A percentile compares a stretch with the other conserved stretches of the same genome.
phyloP scores from a whole-genome alignment of 2,797 vertebrate genomes.

The Brotula barbata region DNA sequence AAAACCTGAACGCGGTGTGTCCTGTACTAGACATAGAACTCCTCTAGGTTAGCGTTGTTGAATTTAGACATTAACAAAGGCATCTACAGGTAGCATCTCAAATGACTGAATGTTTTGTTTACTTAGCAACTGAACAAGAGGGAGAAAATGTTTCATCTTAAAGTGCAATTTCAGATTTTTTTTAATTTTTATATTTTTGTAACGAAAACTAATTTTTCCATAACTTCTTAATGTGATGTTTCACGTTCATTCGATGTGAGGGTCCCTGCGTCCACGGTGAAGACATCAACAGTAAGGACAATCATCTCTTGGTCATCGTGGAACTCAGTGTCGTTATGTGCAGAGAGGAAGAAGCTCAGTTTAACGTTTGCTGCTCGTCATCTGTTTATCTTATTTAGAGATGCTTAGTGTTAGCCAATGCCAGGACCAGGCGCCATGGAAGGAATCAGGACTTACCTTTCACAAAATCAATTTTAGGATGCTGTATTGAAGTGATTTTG shows the following conservation, averaged over 20 bases:
- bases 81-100: slow-evolving; percentile 19
- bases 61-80: slow-evolving; percentile 4
- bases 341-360: slow-evolving; percentile 13
- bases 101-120: slow-evolving; percentile 9
- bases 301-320: slow-evolving; percentile 15
- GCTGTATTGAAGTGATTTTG: slow-evolving; percentile 49
- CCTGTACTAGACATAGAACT: slow-evolving; percentile 13
- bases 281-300: slow-evolving; percentile 17
- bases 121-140: slow-evolving; percentile 24
- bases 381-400: slow-evolving; percentile 17
- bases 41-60: not conserved
- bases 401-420: slow-evolving; percentile 31
- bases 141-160: slow-evolving; percentile 40
- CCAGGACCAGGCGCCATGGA: slow-evolving; percentile 27
- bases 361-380: slow-evolving; percentile 14
- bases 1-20: slow-evolving; percentile 6
- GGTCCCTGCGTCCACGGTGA: slow-evolving; percentile 2
- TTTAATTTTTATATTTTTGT: slow-evolving; percentile 23
- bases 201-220: slow-evolving; percentile 31
- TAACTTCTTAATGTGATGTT: slow-evolving; percentile 24
- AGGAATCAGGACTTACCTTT: slow-evolving; percentile 39
- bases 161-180: slow-evolving; percentile 68
- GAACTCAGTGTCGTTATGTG: slow-evolving; percentile 1
- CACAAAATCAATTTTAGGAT: slow-evolving; percentile 45
- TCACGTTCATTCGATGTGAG: slow-evolving; percentile 25